phyloP scores from a whole-genome alignment of 92 coral and sea anemone species.

The Parazoanthus atlanticus region DNA sequence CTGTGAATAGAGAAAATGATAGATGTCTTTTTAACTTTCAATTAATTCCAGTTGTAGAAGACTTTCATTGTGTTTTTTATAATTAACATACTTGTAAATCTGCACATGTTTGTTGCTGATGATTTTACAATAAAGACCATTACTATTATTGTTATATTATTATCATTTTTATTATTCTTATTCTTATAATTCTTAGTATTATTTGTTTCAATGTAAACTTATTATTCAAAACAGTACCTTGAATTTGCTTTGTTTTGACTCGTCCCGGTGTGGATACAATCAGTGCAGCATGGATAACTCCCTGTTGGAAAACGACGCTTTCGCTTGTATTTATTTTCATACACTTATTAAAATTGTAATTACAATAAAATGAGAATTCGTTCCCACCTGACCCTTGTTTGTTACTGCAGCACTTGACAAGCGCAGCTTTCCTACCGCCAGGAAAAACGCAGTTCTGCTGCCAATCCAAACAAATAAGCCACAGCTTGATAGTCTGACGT shows the following conservation, averaged over 20 bases:
- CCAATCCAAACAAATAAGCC: neutral
- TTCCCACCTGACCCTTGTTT: neutral
- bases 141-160: too few relatives aligned
- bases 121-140: too few relatives aligned
- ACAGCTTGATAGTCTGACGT: neutral
- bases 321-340: neutral
- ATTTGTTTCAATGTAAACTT: too few relatives aligned
- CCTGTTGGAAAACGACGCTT: neutral
- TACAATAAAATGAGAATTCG: neutral
- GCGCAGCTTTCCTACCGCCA: slow-evolving; percentile 6
- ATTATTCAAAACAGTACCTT: neutral
- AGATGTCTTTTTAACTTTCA: too few relatives aligned
- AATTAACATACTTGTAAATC: too few relatives aligned
- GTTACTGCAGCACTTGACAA: neutral
- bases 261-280: neutral
- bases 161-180: too few relatives aligned
- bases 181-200: too few relatives aligned
- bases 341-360: neutral
- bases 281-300: slow-evolving; percentile 12
- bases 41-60: too few relatives aligned
- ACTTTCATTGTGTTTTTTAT: too few relatives aligned
- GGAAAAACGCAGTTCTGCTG: neutral
- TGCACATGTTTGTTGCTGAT: too few relatives aligned
- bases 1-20: too few relatives aligned
- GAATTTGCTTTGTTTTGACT: slow-evolving; percentile 15